A percentile compares a stretch with the other conserved stretches of the same genome.
phyloP scores from a whole-genome alignment of 1,140 invertebrate genomes.

The Cataglyphis hispanica region DNA sequence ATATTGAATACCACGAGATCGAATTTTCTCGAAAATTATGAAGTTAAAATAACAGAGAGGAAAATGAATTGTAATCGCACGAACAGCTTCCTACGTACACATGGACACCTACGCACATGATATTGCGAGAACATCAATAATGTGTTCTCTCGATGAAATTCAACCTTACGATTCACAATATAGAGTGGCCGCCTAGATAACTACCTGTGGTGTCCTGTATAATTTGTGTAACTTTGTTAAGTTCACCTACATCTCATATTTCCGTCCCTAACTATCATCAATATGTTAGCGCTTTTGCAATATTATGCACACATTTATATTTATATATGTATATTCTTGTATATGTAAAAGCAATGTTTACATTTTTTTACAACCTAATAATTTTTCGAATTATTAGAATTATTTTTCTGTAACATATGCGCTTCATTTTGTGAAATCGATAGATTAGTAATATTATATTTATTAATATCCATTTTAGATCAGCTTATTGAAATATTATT shows the following conservation, averaged over 20 bases:
- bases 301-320: neutral
- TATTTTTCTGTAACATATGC: neutral
- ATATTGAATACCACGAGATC: slow-evolving; percentile 20
- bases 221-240: slow-evolving; percentile 50
- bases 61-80: neutral
- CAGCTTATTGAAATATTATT: neutral
- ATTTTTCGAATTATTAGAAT: slow-evolving; percentile 4
- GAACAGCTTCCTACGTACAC: too few relatives aligned
- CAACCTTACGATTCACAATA: slow-evolving; percentile 31
- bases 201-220: slow-evolving; percentile 34
- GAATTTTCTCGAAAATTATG: slow-evolving; percentile 31
- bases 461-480: neutral
- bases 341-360: slow-evolving; percentile 13
- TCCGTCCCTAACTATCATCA: slow-evolving; percentile 32
- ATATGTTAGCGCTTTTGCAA: slow-evolving; percentile 8
- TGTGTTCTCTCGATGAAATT: slow-evolving; percentile 53
- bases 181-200: neutral
- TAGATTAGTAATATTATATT: neutral
- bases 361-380: slow-evolving; percentile 16
- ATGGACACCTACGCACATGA: neutral
- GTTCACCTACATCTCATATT: slow-evolving; percentile 12
- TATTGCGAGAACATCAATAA: slow-evolving; percentile 51
- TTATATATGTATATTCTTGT: neutral
- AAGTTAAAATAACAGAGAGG: slow-evolving; percentile 13
- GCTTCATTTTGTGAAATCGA: neutral